Percentiles rank a stretch among this genome's conserved stretches.
Conservation (phyloP, 2,113 vertebrate species). For the Spea bombifrons region DNA sequence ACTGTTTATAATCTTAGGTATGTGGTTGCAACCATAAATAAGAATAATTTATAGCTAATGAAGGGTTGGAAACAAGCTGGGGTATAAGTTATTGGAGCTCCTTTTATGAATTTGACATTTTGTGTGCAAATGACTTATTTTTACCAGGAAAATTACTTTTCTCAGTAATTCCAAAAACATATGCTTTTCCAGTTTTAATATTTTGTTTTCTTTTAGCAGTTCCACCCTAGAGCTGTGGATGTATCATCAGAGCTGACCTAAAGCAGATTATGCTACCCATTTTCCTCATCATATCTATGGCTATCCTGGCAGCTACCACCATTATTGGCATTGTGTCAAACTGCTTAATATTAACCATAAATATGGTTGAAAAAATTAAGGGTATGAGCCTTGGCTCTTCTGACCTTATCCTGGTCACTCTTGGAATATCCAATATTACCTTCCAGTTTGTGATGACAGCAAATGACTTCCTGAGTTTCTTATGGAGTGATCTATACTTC, state of each 20-base stretch:
- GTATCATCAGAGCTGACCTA: background rate
- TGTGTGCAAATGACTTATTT: too few relatives aligned
- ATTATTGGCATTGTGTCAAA: conserved; percentile 52
- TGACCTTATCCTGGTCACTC: conserved; percentile 53
- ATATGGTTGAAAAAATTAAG: conserved; percentile 49
- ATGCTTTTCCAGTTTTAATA: too few relatives aligned
- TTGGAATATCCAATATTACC: conserved; percentile 53
- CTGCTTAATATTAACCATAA: conserved; percentile 50
- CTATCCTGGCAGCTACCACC: conserved; percentile 29
- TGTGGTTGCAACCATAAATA: too few relatives aligned
- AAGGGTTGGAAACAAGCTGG: too few relatives aligned
- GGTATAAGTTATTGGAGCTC: too few relatives aligned
- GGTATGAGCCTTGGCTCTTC: conserved; percentile 49
- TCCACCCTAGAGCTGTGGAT: background rate
- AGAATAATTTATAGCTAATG: too few relatives aligned
- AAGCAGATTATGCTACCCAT: background rate
- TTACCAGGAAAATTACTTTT: too few relatives aligned
- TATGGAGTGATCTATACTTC: background rate
- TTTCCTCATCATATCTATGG: background rate
- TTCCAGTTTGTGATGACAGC: background rate
- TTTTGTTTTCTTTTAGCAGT: background rate
- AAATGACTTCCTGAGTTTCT: background rate
- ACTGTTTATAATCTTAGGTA: too few relatives aligned
- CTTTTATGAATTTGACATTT: too few relatives aligned
- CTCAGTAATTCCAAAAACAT: too few relatives aligned